Percentiles rank a stretch among this genome's conserved stretches.
Evolutionary conservation across 2,797 vertebrate genomes (phyloP).

Genomic region (Mus minutoides): DNA sequence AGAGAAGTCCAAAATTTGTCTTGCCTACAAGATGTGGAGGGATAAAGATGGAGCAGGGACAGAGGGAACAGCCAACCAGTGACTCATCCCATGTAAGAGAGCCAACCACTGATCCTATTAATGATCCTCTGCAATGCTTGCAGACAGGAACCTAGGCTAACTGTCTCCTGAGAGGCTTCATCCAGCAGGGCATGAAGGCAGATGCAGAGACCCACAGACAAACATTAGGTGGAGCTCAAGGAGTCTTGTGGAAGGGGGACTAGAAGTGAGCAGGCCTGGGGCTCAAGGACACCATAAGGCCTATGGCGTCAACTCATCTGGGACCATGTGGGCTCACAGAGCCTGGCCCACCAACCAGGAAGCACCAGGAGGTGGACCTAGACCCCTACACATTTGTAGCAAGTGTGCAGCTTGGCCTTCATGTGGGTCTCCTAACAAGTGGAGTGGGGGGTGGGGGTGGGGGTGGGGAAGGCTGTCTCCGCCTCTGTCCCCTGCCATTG

Average conservation of each 20-base stretch:
- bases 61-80: too few species aligned
- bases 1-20: too few species aligned
- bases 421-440: not conserved
- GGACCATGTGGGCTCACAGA: not conserved
- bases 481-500: too few species aligned
- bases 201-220: not conserved
- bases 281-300: not conserved
- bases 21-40: not conserved
- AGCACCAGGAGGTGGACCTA: not conserved
- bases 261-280: not conserved
- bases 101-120: not conserved
- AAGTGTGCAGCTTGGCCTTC: not conserved
- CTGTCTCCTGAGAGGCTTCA: not conserved
- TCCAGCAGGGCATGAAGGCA: not conserved
- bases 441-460: not conserved
- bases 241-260: not conserved
- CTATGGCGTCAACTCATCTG: not conserved
- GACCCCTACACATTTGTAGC: not conserved
- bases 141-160: not conserved
- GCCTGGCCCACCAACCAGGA: too few species aligned
- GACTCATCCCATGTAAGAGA: not conserved
- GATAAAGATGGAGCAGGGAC: not conserved
- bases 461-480: not conserved
- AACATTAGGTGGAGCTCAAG: not conserved
- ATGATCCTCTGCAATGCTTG: not conserved